Conservation (phyloP, 2,113 vertebrate species). For the Heloderma charlesbogerti region DNA sequence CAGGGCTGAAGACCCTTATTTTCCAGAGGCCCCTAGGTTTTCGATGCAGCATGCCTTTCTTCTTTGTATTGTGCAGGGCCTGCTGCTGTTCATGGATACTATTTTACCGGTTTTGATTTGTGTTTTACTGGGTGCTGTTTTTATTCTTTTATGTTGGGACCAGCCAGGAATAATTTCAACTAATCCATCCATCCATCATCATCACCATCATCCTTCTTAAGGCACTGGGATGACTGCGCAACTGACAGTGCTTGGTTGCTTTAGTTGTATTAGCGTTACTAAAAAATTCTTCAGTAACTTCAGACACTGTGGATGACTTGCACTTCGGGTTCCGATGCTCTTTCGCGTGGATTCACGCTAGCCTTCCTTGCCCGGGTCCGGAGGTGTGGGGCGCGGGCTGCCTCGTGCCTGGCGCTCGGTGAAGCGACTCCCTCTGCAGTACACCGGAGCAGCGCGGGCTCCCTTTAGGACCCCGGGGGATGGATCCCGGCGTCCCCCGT, state of each 20-base stretch:
- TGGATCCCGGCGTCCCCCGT: not conserved
- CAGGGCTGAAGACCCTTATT: not conserved
- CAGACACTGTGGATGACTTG: not conserved
- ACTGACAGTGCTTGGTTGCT: not conserved
- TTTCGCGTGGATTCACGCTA: not conserved
- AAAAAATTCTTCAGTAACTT: not conserved
- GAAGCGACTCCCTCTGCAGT: not conserved
- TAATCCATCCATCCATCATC: not conserved
- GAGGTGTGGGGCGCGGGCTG: not conserved
- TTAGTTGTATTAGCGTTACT: not conserved
- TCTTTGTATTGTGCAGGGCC: not conserved
- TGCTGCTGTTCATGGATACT: not conserved
- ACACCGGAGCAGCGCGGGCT: not conserved
- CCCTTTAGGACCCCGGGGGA: constrained; percentile 27
- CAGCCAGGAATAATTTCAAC: too few relatives aligned
- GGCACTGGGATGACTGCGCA: not conserved
- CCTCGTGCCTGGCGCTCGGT: not conserved
- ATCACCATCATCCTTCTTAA: not conserved
- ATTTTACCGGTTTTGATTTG: not conserved
- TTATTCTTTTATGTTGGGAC: not conserved
- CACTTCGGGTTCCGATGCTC: too few relatives aligned
- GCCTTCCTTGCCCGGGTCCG: too few relatives aligned
- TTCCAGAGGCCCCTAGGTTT: not conserved
- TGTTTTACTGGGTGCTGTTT: too few relatives aligned
- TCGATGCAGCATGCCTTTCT: not conserved